Percentiles rank a stretch among this genome's conserved stretches.
These are phyloP conservation scores for Gasteruption jaculator DNA, from an alignment of 2,888 invertebrate species.

Conservation along the genomic window DNA sequence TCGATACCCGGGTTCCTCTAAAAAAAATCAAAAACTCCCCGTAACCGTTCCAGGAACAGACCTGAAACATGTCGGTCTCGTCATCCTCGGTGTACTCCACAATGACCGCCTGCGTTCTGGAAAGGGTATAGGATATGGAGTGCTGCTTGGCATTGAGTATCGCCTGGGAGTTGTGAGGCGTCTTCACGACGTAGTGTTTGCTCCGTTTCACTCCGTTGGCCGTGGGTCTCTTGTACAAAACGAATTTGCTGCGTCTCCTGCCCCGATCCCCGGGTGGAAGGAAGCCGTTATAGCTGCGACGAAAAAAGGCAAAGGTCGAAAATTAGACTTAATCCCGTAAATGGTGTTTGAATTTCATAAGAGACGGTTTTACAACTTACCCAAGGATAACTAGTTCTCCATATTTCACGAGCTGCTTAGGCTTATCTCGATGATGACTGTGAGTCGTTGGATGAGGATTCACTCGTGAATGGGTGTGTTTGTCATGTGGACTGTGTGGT, in stretches of 20 bases:
- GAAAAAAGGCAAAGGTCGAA: conserved; percentile 18
- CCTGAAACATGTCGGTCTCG: conserved; percentile 99
- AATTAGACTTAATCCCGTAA: conserved; percentile 2
- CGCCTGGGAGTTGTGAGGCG: conserved; percentile 91
- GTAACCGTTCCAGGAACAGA: conserved; percentile 49
- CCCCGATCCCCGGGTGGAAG: conserved; percentile 92
- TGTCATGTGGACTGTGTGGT: conserved; percentile 47
- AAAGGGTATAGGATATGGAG: conserved; percentile 95
- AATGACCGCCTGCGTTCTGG: conserved; percentile 94
- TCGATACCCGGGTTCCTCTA: no score
- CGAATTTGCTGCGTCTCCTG: conserved; percentile 89
- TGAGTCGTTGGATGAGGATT: conserved; percentile 44
- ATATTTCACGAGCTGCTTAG: conserved; percentile 77
- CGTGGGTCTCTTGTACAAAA: conserved; percentile 76
- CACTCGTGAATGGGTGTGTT: conserved; percentile 43
- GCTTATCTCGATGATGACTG: conserved; percentile 70
- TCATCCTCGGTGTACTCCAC: conserved; percentile 96
- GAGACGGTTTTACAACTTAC: conserved; percentile 59
- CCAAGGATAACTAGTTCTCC: conserved; percentile 93
- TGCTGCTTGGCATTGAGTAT: conserved; percentile 92
- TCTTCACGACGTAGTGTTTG: conserved; percentile 93
- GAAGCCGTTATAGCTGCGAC: conserved; percentile 85
- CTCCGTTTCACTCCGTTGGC: conserved; percentile 93
- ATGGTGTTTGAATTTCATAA: no score
- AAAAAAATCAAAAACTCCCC: neutral